These are phyloP conservation scores for Orius laevigatus DNA, from an alignment of 1,140 invertebrate species.

Conservation along the genomic window DNA sequence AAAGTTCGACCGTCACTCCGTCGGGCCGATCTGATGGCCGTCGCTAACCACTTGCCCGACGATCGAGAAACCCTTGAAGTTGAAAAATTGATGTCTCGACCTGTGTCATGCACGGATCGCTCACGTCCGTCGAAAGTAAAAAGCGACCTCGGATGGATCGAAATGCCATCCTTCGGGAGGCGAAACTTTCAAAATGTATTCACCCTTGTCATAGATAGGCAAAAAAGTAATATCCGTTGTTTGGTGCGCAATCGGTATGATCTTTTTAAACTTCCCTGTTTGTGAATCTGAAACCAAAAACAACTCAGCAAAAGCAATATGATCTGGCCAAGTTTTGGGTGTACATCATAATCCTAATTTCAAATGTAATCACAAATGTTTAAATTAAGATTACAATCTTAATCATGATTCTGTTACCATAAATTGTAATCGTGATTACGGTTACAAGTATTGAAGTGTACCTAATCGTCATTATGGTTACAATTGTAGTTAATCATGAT, in stretches of 20 bases:
- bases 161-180: conserved; percentile 91
- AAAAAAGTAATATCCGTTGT: conserved; percentile 96
- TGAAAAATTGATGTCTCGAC: conserved; percentile 90
- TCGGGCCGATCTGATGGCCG: conserved; percentile 46
- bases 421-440: too few relatives aligned
- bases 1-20: conserved; percentile 59
- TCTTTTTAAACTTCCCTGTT: conserved; percentile 88
- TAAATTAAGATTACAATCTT: too few relatives aligned
- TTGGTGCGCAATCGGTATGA: conserved; percentile 89
- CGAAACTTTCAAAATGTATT: conserved; percentile 59
- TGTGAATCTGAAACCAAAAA: conserved; percentile 73
- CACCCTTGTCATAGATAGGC: conserved; percentile 89
- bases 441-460: too few relatives aligned
- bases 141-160: conserved; percentile 63
- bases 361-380: too few relatives aligned
- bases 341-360: too few relatives aligned
- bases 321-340: too few relatives aligned
- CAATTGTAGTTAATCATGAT: too few relatives aligned
- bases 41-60: conserved; percentile 56
- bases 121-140: conserved; percentile 73
- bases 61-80: conserved; percentile 88
- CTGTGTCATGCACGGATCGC: conserved; percentile 72
- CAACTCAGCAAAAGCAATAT: too few relatives aligned
- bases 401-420: too few relatives aligned
- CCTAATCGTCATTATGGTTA: too few relatives aligned